Conservation (phyloP, 2,797 vertebrate genomes). For the Tauraco hartlaubi region DNA sequence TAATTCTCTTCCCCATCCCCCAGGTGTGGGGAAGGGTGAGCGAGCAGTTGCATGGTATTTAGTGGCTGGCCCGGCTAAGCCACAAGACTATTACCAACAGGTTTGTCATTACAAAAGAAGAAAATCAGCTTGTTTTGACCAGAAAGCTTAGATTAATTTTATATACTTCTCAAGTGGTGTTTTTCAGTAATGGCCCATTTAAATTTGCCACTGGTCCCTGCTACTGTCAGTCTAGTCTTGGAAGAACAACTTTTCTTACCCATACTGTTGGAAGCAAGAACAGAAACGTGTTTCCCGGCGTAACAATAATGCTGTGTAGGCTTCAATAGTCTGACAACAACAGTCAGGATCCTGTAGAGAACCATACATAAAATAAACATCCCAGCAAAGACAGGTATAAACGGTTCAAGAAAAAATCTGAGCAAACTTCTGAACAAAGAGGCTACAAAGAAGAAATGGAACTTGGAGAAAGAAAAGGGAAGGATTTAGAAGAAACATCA, state of each 20-base stretch:
- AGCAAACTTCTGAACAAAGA: not conserved
- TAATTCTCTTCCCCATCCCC: too few relatives aligned
- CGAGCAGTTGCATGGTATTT: too few relatives aligned
- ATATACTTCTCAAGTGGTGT: not conserved
- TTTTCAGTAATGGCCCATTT: not conserved
- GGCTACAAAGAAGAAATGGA: not conserved
- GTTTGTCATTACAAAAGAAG: not conserved
- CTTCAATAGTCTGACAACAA: not conserved
- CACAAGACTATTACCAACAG: not conserved
- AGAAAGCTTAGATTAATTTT: not conserved
- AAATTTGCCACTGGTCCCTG: not conserved
- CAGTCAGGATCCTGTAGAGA: not conserved
- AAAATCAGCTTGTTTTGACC: not conserved
- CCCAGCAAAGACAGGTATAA: not conserved
- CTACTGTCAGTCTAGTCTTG: not conserved
- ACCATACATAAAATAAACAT: not conserved
- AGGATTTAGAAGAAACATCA: not conserved
- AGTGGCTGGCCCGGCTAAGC: too few relatives aligned
- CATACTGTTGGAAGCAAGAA: not conserved
- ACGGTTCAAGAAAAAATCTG: not conserved
- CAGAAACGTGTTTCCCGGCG: not conserved
- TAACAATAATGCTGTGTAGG: not conserved
- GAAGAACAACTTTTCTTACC: not conserved
- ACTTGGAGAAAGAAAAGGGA: not conserved
- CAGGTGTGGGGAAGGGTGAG: too few relatives aligned